Evolutionary conservation across 2,888 invertebrate genomes (phyloP).

Genomic region (Hydrotaea diabolus): DNA sequence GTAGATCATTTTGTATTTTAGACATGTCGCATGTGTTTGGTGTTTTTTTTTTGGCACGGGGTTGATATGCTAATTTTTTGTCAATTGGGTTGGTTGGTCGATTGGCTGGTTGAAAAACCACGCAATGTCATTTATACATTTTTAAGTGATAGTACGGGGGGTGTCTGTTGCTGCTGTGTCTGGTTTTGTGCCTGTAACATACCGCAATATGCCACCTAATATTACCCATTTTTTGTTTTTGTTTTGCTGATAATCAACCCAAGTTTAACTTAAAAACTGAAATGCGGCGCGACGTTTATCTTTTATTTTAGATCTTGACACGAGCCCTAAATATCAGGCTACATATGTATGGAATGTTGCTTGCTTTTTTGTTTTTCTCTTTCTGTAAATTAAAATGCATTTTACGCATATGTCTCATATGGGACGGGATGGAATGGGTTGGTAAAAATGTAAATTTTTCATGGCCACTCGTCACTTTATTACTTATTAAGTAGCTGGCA

Average conservation of each 20-base stretch:
- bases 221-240: neutral
- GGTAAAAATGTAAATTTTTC: constrained; percentile 53
- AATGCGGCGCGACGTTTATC: constrained; percentile 41
- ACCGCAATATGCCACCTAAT: constrained; percentile 16
- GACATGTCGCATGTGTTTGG: neutral
- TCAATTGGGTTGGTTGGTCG: neutral
- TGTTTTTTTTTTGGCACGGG: constrained; percentile 60
- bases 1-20: neutral
- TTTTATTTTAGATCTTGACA: constrained; percentile 61
- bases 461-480: constrained; percentile 65
- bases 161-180: neutral
- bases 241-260: neutral
- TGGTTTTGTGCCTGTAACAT: neutral
- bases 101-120: neutral
- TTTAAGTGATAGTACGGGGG: neutral
- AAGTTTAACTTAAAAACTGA: constrained; percentile 32
- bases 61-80: constrained; percentile 67
- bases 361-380: neutral
- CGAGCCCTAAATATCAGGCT: constrained; percentile 55
- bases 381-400: constrained; percentile 26
- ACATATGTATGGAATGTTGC: neutral
- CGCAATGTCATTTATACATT: neutral
- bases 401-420: constrained; percentile 30
- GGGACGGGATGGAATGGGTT: neutral
- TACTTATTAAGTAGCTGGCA: constrained; percentile 18